Evolutionary conservation across 2,797 vertebrate genomes (phyloP), one percentile per base, ranked within the genome.

Genomic region (Vireo griseus): DNA sequence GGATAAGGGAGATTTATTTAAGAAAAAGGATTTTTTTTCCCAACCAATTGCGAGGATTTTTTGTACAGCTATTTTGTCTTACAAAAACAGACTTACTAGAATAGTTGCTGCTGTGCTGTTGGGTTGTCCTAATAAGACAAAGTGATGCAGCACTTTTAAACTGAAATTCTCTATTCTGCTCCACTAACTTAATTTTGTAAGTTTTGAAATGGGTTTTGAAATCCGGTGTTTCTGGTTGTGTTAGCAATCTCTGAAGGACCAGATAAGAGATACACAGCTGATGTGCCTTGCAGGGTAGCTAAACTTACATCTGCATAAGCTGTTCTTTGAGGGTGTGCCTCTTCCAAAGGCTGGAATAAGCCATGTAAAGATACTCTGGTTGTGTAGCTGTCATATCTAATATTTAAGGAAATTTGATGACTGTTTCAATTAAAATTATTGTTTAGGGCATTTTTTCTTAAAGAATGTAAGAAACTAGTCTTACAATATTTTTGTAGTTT

Each of bases 121-220:
- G 22, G 9, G 28, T 42, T 13, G 21, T 72, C 26, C 35, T 50
- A 63, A 31, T 59, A 28, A 75, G 52, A 44, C n/a, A 44, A 77
- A 72, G 6, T 24, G 19, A 51, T 78, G 57, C 5, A 62, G 16
- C 21, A 54, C 24, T 75, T 91, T 73, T 19, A 44, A 81, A 28
- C 6, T 52, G 44, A 77, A 83, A 22, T 83, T 92, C 58, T 91
- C 42, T 18, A 13, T 72, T 94, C 15, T 62, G 9, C 16, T 55
- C 29, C 25, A 20, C 31, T 84, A 71, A 65, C 33, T 78, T 71
- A n/a, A 39, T 90, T 62, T 33, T 92, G 8, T 18, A 90, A n/a
- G 28, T 74, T 88, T 87, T 72, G 65, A 87, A 91, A 52, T 37
- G 15, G 4, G 4, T 31, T 71, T 84, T 78, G 44, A 85, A 86